A percentile compares a stretch with the other conserved stretches of the same genome.
phyloP scores from a whole-genome alignment of 2,113 vertebrate species.

The Trichechus manatus region DNA sequence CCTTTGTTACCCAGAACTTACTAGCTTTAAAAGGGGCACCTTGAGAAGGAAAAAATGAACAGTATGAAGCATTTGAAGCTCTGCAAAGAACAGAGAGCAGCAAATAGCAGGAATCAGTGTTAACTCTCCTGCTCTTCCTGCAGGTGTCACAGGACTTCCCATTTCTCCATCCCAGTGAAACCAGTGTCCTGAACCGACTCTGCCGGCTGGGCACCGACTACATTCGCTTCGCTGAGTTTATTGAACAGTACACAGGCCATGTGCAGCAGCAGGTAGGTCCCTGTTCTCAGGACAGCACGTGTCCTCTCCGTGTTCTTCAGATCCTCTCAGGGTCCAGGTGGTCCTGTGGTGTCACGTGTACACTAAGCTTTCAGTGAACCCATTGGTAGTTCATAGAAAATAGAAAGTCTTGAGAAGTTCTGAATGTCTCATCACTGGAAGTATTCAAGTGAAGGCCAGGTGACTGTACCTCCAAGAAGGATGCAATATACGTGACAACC shows the following conservation, averaged over 20 bases:
- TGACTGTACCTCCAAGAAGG: background rate
- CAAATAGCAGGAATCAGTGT: background rate
- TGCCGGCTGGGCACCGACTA: conserved; percentile 97
- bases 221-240: conserved; percentile 96
- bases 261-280: conserved; percentile 92
- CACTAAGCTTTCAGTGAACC: background rate
- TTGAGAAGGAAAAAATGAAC: conserved; percentile 11
- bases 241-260: conserved; percentile 96
- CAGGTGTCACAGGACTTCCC: conserved; percentile 98
- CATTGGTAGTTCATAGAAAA: background rate
- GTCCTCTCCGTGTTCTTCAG: background rate
- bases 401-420: conserved; percentile 3
- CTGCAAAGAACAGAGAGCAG: background rate
- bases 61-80: background rate
- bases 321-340: background rate
- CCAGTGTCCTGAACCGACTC: conserved; percentile 94
- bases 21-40: background rate
- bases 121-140: background rate
- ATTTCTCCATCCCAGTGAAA: conserved; percentile 98
- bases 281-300: background rate
- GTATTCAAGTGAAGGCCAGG: conserved; percentile 39
- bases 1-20: conserved; percentile 40
- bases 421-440: conserved; percentile 23
- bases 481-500: background rate
- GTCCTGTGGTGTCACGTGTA: background rate